These are phyloP conservation scores for Oplegnathus fasciatus DNA, from an alignment of 2,113 vertebrate genomes.

Conservation along the genomic window DNA sequence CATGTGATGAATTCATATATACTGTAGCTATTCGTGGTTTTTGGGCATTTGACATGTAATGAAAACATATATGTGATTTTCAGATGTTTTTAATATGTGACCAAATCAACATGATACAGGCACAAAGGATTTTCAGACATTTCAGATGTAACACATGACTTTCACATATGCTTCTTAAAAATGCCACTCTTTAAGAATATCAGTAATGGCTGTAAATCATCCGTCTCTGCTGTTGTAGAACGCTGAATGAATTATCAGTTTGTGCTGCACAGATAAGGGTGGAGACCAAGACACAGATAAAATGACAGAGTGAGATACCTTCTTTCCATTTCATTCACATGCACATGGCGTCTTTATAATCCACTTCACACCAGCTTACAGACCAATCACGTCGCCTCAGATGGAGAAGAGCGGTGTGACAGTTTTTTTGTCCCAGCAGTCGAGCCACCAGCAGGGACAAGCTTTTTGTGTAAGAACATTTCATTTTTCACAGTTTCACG, in stretches of 20 bases:
- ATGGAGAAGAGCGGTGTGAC: not conserved
- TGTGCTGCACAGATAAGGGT: not conserved
- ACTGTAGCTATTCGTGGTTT: no score
- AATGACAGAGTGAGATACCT: not conserved
- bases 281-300: not conserved
- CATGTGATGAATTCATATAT: no score
- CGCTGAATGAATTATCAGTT: not conserved
- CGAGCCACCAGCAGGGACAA: slow-evolving; percentile 13
- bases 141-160: no score
- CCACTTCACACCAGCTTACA: slow-evolving; percentile 20
- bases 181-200: not conserved
- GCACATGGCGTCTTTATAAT: slow-evolving; percentile 1
- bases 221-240: not conserved
- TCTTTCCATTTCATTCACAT: not conserved
- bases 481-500: slow-evolving; percentile 11
- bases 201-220: not conserved
- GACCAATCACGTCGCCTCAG: not conserved
- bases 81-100: no score
- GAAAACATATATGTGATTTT: no score
- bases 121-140: no score
- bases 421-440: slow-evolving; percentile 11
- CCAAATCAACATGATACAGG: no score
- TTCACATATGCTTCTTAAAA: not conserved
- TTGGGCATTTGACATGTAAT: no score
- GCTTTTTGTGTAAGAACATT: slow-evolving; percentile 31